Conservation (phyloP, 2,888 invertebrate species). For the Oxytorus armatus region DNA sequence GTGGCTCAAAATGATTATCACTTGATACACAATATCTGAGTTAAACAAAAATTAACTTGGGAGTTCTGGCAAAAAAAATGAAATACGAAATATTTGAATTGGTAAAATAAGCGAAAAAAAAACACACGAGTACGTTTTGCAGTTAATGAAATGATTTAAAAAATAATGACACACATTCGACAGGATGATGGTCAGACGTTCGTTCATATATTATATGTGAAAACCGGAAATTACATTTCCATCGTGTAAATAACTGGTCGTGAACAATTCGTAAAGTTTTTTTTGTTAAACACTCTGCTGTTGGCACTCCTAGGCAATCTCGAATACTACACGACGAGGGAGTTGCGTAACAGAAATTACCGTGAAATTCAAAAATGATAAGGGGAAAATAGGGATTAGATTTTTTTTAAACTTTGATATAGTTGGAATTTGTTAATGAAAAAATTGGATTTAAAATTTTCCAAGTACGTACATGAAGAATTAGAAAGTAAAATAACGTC, state of each 20-base stretch:
- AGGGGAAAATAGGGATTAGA: not conserved
- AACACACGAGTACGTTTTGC: not conserved
- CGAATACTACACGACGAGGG: not conserved
- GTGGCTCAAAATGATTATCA: no score
- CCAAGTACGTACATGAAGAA: no score
- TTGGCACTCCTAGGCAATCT: slow-evolving; percentile 6
- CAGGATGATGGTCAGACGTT: not conserved
- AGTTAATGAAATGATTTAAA: not conserved
- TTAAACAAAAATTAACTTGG: no score
- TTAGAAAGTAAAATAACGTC: no score
- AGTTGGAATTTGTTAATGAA: no score
- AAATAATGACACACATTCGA: not conserved
- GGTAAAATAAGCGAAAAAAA: no score
- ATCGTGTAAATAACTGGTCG: not conserved
- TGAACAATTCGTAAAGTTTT: slow-evolving; percentile 6
- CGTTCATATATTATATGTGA: not conserved
- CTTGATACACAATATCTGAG: no score
- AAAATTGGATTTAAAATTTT: no score
- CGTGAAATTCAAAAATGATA: not conserved
- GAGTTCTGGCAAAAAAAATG: no score
- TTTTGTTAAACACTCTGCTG: slow-evolving; percentile 2
- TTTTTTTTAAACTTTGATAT: not conserved
- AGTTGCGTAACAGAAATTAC: not conserved
- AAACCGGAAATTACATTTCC: slow-evolving; percentile 29
- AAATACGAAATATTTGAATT: no score